These are phyloP conservation scores for Chaetoderma sp. DNA, from an alignment of 2,888 invertebrate genomes.

Conservation along the genomic window DNA sequence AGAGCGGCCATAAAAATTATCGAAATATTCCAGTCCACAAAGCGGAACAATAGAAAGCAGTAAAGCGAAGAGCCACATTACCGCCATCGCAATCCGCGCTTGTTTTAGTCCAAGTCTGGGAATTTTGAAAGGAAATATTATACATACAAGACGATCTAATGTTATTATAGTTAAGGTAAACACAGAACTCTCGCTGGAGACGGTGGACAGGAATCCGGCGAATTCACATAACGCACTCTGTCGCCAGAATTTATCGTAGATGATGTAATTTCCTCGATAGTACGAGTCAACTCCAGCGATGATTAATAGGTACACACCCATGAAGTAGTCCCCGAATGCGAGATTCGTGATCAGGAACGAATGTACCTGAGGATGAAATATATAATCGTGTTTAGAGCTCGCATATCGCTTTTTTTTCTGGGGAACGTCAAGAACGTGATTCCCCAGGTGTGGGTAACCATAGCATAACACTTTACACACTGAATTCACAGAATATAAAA, in stretches of 20 bases:
- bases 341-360: conserved; percentile 67
- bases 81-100: conserved; percentile 56
- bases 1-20: conserved; percentile 72
- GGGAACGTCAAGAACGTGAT: too few relatives aligned
- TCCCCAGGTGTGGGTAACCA: too few relatives aligned
- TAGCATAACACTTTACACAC: too few relatives aligned
- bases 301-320: conserved; percentile 65
- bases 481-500: too few relatives aligned
- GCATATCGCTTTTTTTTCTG: too few relatives aligned
- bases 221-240: conserved; percentile 59
- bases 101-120: conserved; percentile 56
- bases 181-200: conserved; percentile 70
- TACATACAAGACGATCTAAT: conserved; percentile 68
- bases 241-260: conserved; percentile 60
- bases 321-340: conserved; percentile 63
- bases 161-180: conserved; percentile 70
- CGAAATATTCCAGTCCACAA: conserved; percentile 67
- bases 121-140: conserved; percentile 65
- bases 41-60: conserved; percentile 56
- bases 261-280: conserved; percentile 70
- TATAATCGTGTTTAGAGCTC: too few relatives aligned
- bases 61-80: conserved; percentile 57
- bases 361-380: conserved; percentile 66
- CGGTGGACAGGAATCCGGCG: conserved; percentile 66
- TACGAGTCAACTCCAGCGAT: conserved; percentile 64